Percentiles rank a stretch among this genome's conserved stretches.
These are phyloP conservation scores for Oreocharis arfaki DNA, from an alignment of 2,113 vertebrate genomes.

Conservation along the genomic window DNA sequence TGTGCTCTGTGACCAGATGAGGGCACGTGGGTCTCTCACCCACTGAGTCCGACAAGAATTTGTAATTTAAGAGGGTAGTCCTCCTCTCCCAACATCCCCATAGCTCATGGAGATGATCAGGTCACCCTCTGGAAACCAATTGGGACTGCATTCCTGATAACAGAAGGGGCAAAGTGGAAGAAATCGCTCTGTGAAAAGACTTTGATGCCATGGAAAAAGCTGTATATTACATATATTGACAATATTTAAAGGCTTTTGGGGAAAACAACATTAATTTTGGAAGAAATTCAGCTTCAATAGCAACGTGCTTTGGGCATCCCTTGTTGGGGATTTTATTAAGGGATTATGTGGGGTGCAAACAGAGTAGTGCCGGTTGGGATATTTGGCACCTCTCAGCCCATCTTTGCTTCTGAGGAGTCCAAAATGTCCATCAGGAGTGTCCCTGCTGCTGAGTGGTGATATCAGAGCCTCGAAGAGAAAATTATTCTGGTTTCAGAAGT, in stretches of 20 bases:
- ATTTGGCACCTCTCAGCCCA: background rate
- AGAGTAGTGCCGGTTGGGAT: background rate
- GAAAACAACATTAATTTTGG: background rate
- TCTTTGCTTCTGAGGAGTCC: background rate
- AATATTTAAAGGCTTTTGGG: background rate
- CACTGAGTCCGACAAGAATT: constrained; percentile 42
- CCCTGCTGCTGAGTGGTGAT: background rate
- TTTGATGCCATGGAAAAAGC: background rate
- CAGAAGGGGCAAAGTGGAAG: background rate
- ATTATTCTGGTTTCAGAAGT: background rate
- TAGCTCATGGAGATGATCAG: background rate
- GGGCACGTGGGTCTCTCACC: constrained; percentile 47
- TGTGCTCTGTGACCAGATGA: constrained; percentile 52
- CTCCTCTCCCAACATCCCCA: background rate
- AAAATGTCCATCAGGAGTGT: background rate
- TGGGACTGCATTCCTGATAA: background rate
- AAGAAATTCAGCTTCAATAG: background rate
- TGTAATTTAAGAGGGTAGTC: constrained; percentile 37
- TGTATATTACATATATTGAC: background rate
- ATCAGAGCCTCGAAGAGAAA: background rate
- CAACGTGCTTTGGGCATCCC: fast-evolving
- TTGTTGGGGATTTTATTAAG: background rate
- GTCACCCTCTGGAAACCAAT: background rate
- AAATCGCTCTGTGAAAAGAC: background rate
- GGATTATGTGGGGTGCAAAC: background rate